Percentiles rank a stretch among this genome's conserved stretches.
Conservation (phyloP, 2,888 invertebrate species). For the Saturnia pavonia region DNA sequence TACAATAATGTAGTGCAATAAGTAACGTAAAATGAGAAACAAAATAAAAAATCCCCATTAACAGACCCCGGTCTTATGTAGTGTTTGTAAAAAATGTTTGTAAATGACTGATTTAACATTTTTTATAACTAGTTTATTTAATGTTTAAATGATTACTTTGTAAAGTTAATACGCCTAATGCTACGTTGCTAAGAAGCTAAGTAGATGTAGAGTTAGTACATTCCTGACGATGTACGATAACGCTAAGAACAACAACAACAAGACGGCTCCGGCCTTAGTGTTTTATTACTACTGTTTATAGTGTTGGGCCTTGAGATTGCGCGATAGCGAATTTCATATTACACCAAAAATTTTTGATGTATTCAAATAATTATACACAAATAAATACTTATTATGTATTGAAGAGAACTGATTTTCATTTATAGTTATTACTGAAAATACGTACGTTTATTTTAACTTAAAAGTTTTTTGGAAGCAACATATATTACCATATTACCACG, state of each 20-base stretch:
- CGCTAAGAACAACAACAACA: slow-evolving; percentile 52
- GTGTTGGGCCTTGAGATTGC: slow-evolving; percentile 50
- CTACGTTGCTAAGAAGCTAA: slow-evolving; percentile 49
- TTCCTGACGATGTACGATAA: slow-evolving; percentile 76
- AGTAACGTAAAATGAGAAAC: slow-evolving; percentile 38
- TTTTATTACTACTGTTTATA: slow-evolving; percentile 39
- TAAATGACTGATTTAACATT: slow-evolving; percentile 74
- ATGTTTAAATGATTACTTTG: slow-evolving; percentile 50
- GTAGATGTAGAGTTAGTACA: slow-evolving; percentile 70
- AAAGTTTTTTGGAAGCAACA: too few species aligned
- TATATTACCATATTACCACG: too few species aligned
- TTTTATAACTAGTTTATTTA: slow-evolving; percentile 62
- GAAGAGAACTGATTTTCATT: slow-evolving; percentile 46
- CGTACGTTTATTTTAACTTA: too few species aligned
- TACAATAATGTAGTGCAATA: slow-evolving; percentile 48
- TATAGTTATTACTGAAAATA: slow-evolving; percentile 19
- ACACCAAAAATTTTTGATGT: slow-evolving; percentile 77
- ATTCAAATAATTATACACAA: slow-evolving; percentile 74
- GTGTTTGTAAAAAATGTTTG: slow-evolving; percentile 58
- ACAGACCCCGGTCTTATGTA: slow-evolving; percentile 34
- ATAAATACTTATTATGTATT: slow-evolving; percentile 61
- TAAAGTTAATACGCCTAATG: slow-evolving; percentile 48
- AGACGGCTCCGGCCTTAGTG: slow-evolving; percentile 57
- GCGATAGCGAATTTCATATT: slow-evolving; percentile 68
- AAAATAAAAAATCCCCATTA: slow-evolving; percentile 43